Percentiles rank a stretch among this genome's conserved stretches.
Conservation (phyloP, 2,888 invertebrate species). For the Anticlea derivata region DNA sequence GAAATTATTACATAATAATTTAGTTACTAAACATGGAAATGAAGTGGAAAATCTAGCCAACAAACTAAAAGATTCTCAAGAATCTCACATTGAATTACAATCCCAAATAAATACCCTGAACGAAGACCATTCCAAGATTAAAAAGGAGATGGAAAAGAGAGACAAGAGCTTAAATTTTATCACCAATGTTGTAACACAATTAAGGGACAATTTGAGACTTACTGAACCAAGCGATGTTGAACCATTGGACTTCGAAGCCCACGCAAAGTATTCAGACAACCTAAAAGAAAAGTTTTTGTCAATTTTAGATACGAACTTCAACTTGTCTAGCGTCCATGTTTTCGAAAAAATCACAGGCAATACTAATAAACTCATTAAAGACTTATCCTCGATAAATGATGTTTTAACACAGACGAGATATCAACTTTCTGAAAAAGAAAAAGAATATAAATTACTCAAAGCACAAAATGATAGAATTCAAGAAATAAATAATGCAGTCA, state of each 20-base stretch:
- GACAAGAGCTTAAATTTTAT: slow-evolving; percentile 44
- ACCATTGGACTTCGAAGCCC: slow-evolving; percentile 24
- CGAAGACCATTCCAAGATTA: slow-evolving; percentile 45
- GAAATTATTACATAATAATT: slow-evolving; percentile 62
- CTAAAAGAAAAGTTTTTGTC: slow-evolving; percentile 59
- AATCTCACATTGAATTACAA: slow-evolving; percentile 50
- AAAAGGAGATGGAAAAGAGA: slow-evolving; percentile 51
- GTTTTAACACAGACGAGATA: slow-evolving; percentile 52
- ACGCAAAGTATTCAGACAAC: slow-evolving; percentile 40
- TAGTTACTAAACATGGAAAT: slow-evolving; percentile 59
- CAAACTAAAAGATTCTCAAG: slow-evolving; percentile 62
- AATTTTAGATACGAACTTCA: slow-evolving; percentile 58
- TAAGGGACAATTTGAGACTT: slow-evolving; percentile 49
- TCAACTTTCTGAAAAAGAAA: slow-evolving; percentile 58
- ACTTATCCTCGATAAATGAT: slow-evolving; percentile 51
- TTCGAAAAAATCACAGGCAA: slow-evolving; percentile 53
- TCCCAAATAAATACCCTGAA: slow-evolving; percentile 44
- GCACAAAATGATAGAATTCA: slow-evolving; percentile 60
- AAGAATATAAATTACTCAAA: slow-evolving; percentile 58
- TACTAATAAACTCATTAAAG: slow-evolving; percentile 45
- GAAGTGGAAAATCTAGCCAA: slow-evolving; percentile 69
- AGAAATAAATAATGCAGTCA: slow-evolving; percentile 68
- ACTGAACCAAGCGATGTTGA: slow-evolving; percentile 41
- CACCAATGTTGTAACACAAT: slow-evolving; percentile 42
- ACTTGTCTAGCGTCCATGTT: slow-evolving; percentile 44